Evolutionary conservation across 2,888 invertebrate genomes (phyloP).

Genomic region (Heteromyza rotundicornis): DNA sequence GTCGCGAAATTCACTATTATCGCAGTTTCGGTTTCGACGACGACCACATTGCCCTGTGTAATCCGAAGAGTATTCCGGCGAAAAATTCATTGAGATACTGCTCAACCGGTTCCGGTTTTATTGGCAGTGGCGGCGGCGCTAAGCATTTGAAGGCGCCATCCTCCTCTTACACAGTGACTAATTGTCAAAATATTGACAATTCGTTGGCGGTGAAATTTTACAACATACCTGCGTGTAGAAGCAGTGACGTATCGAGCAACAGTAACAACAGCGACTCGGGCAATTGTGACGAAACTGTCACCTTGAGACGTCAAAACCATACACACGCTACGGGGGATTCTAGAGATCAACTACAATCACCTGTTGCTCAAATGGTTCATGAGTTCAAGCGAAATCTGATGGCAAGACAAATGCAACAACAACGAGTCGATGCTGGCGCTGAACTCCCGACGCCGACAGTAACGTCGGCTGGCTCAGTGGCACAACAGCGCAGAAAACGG

Average conservation of each 20-base stretch:
- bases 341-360: conserved; percentile 11
- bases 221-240: background rate
- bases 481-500: conserved; percentile 33
- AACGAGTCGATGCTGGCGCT: conserved; percentile 20
- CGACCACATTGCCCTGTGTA: conserved; percentile 41
- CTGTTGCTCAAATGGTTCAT: conserved; percentile 44
- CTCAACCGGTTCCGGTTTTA: conserved; percentile 6
- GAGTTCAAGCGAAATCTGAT: conserved; percentile 56
- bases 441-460: conserved; percentile 18
- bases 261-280: conserved; percentile 23
- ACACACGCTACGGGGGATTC: conserved; percentile 14
- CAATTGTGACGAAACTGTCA: conserved; percentile 20
- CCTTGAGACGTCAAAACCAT: conserved; percentile 16
- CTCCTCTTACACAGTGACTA: conserved; percentile 20
- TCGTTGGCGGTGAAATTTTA: background rate
- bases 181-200: conserved; percentile 20
- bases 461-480: background rate
- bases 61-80: conserved; percentile 59
- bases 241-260: conserved; percentile 25
- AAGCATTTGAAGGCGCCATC: background rate
- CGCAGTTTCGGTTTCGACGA: conserved; percentile 39
- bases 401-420: conserved; percentile 40
- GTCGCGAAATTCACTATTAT: conserved; percentile 54
- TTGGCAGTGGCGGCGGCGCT: background rate
- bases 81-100: conserved; percentile 28